Percentiles rank a stretch among this genome's conserved stretches.
Evolutionary conservation across 1,140 invertebrate genomes (phyloP).

Genomic region (Olivierus martensii): DNA sequence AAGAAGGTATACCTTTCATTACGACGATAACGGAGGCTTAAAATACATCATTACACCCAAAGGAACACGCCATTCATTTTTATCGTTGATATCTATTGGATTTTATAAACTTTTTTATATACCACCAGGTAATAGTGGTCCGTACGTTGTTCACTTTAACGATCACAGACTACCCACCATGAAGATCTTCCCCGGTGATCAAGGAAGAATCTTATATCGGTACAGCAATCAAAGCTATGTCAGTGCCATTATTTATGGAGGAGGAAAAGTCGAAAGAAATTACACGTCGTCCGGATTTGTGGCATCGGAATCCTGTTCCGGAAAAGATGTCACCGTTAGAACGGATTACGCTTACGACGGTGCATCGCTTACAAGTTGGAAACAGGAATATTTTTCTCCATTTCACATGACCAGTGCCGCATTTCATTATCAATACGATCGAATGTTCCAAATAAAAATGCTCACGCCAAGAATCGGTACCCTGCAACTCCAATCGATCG

Average conservation of each 20-base stretch:
- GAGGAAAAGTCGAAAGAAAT: conserved; percentile 28
- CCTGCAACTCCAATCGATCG: conserved; percentile 40
- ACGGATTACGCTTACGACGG: conserved; percentile 82
- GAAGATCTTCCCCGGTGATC: conserved; percentile 78
- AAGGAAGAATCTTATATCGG: conserved; percentile 72
- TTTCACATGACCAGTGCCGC: conserved; percentile 64
- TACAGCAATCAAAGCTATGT: conserved; percentile 70
- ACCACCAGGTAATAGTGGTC: conserved; percentile 60
- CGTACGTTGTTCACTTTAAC: conserved; percentile 79
- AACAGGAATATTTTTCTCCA: conserved; percentile 66
- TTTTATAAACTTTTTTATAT: conserved; percentile 86
- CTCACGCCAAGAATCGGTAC: conserved; percentile 17
- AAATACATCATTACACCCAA: conserved; percentile 80
- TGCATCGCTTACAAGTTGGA: conserved; percentile 73
- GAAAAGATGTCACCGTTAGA: conserved; percentile 56
- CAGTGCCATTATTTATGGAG: conserved; percentile 68
- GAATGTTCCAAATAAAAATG: conserved; percentile 46
- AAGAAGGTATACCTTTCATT: conserved; percentile 80
- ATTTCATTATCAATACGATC: conserved; percentile 81
- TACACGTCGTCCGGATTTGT: conserved; percentile 16
- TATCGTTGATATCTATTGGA: conserved; percentile 75
- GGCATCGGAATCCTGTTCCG: conserved; percentile 26
- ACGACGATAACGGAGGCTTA: conserved; percentile 79
- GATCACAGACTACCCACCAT: conserved; percentile 75
- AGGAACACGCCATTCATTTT: conserved; percentile 83